These are phyloP conservation scores for Myotis myotis DNA, from an alignment of 2,797 vertebrate genomes.

Conservation along the genomic window DNA sequence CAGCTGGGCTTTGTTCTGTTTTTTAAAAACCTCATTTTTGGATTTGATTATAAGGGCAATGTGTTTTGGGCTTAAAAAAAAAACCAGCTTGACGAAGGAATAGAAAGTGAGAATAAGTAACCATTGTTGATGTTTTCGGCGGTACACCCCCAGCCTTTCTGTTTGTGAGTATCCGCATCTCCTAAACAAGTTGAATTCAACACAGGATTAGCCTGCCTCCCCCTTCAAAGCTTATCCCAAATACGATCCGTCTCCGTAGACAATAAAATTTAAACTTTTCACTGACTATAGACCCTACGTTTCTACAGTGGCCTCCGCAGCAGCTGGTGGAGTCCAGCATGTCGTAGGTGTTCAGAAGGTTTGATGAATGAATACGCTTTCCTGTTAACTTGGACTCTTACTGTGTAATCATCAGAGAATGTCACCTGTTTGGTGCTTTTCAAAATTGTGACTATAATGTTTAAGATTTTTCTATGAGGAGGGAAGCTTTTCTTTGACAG, in stretches of 20 bases:
- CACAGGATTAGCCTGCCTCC: not conserved
- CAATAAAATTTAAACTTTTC: not conserved
- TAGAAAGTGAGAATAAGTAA: slow-evolving; percentile 24
- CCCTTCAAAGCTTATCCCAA: not conserved
- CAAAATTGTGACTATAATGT: not conserved
- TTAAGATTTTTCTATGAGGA: not conserved
- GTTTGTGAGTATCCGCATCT: not conserved
- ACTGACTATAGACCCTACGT: not conserved
- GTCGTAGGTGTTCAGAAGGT: not conserved
- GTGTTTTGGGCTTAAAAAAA: not conserved
- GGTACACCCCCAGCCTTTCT: not conserved
- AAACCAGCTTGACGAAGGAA: not conserved
- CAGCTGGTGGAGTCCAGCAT: not conserved
- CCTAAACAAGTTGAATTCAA: not conserved
- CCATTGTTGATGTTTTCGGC: not conserved
- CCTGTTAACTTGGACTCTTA: not conserved
- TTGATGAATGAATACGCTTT: not conserved
- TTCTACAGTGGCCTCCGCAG: not conserved
- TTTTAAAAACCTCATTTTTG: not conserved
- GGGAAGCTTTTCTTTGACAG: slow-evolving; percentile 15
- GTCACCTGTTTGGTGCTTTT: slow-evolving; percentile 8
- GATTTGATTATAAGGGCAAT: not conserved
- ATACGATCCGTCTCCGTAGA: not conserved
- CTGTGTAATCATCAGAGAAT: not conserved
- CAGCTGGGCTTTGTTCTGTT: too few relatives aligned